Conservation (phyloP, 2,888 invertebrate species). For the Chydorus sphaericus region DNA sequence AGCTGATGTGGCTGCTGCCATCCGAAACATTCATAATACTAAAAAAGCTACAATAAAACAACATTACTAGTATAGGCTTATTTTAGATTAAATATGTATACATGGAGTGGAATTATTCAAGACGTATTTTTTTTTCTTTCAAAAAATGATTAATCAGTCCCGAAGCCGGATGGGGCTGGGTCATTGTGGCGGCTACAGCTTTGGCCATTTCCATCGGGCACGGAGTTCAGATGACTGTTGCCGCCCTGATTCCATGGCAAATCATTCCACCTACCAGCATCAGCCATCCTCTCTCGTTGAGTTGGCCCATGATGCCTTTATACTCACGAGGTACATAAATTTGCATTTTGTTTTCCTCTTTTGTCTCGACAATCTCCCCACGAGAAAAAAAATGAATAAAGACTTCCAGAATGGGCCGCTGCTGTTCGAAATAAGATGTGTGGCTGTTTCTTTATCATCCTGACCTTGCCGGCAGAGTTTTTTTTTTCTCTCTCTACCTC, state of each 20-base stretch:
- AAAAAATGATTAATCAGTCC: too few relatives aligned
- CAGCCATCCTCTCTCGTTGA: neutral
- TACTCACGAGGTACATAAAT: constrained; percentile 1
- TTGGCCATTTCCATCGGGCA: constrained; percentile 23
- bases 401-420: too few relatives aligned
- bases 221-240: constrained; percentile 29
- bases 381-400: too few relatives aligned
- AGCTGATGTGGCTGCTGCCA: neutral
- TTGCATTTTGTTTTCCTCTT: too few relatives aligned
- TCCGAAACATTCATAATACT: constrained; percentile 12
- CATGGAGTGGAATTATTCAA: too few relatives aligned
- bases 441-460: too few relatives aligned
- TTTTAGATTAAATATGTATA: neutral
- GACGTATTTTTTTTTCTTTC: too few relatives aligned
- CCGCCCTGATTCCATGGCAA: neutral
- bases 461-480: too few relatives aligned
- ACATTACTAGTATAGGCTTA: constrained; percentile 46
- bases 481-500: too few relatives aligned
- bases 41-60: constrained; percentile 35
- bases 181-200: constrained; percentile 9
- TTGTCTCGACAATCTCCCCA: too few relatives aligned
- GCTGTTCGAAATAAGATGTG: too few relatives aligned
- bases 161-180: constrained; percentile 13
- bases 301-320: neutral
- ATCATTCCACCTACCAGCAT: neutral